These are phyloP conservation scores for Lasioglossum leucozonium DNA, from an alignment of 2,888 invertebrate species.

Conservation along the genomic window DNA sequence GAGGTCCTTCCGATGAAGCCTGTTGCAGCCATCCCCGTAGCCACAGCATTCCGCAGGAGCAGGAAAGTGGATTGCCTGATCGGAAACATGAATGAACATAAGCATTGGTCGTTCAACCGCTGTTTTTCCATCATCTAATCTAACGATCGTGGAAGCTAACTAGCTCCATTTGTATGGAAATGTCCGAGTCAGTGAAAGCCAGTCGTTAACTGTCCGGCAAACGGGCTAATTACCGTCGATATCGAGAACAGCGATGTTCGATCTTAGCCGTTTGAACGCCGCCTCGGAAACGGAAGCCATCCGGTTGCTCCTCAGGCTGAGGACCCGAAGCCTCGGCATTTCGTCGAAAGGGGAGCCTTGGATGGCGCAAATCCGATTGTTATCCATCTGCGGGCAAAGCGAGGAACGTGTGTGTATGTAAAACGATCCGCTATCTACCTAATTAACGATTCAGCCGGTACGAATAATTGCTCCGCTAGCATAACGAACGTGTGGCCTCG, in stretches of 20 bases:
- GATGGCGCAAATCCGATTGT: constrained; percentile 92
- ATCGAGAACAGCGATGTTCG: constrained; percentile 93
- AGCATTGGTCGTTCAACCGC: not conserved
- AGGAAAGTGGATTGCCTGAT: constrained; percentile 92
- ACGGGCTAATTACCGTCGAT: constrained; percentile 89
- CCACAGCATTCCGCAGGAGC: constrained; percentile 94
- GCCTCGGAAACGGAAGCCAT: constrained; percentile 90
- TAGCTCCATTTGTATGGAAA: not conserved
- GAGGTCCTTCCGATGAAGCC: constrained; percentile 90
- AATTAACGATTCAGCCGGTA: constrained; percentile 75
- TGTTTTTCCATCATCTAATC: not conserved
- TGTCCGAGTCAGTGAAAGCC: not conserved
- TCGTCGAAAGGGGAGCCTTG: constrained; percentile 92
- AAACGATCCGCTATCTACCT: constrained; percentile 66
- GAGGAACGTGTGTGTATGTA: constrained; percentile 40
- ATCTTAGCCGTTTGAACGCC: constrained; percentile 90
- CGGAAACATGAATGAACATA: too few relatives aligned
- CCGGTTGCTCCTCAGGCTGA: constrained; percentile 91
- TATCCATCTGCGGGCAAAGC: constrained; percentile 87
- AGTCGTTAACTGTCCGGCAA: not conserved
- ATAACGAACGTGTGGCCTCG: constrained; percentile 72
- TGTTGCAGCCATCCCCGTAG: constrained; percentile 93
- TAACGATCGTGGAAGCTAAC: not conserved
- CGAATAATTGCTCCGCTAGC: constrained; percentile 74
- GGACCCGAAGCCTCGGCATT: constrained; percentile 93